Percentiles rank a stretch among this genome's conserved stretches.
These are phyloP conservation scores for Nothocercus nigrocapillus DNA, from an alignment of 2,113 vertebrate species.

Conservation along the genomic window DNA sequence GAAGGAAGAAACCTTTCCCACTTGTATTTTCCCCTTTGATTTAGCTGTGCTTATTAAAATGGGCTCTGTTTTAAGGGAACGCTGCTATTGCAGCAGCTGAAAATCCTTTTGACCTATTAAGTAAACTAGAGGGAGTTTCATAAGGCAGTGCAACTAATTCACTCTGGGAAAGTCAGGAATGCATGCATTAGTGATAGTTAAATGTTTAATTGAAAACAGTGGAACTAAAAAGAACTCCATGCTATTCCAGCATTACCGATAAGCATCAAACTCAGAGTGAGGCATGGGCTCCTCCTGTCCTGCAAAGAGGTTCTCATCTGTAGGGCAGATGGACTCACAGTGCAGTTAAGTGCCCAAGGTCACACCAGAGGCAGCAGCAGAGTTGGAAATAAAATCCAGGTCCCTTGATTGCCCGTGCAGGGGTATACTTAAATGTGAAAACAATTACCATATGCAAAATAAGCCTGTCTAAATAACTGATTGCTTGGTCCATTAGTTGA, in stretches of 20 bases:
- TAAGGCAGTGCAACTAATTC: constrained; percentile 13
- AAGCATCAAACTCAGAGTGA: not conserved
- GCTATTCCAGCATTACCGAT: not conserved
- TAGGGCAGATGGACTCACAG: not conserved
- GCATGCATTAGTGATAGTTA: constrained; percentile 30
- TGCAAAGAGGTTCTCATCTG: not conserved
- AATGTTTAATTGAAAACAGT: constrained; percentile 37
- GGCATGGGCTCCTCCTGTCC: not conserved
- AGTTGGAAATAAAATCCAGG: constrained; percentile 48
- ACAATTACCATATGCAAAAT: constrained; percentile 55
- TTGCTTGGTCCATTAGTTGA: constrained; percentile 37
- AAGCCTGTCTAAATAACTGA: constrained; percentile 48
- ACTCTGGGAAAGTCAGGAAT: constrained; percentile 14
- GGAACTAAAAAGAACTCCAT: not conserved
- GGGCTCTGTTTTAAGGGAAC: constrained; percentile 9
- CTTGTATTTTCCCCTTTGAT: constrained; percentile 2
- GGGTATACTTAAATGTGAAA: constrained; percentile 50
- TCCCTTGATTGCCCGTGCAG: constrained; percentile 40
- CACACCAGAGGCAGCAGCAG: not conserved
- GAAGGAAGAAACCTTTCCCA: not conserved
- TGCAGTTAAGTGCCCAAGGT: constrained; percentile 19
- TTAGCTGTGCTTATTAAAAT: constrained; percentile 30
- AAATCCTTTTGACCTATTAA: constrained; percentile 59
- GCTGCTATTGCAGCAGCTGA: constrained; percentile 17
- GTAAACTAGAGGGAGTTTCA: constrained; percentile 50